Evolutionary conservation across 2,797 vertebrate genomes (phyloP).

Genomic region (Rhinichthys osculus): DNA sequence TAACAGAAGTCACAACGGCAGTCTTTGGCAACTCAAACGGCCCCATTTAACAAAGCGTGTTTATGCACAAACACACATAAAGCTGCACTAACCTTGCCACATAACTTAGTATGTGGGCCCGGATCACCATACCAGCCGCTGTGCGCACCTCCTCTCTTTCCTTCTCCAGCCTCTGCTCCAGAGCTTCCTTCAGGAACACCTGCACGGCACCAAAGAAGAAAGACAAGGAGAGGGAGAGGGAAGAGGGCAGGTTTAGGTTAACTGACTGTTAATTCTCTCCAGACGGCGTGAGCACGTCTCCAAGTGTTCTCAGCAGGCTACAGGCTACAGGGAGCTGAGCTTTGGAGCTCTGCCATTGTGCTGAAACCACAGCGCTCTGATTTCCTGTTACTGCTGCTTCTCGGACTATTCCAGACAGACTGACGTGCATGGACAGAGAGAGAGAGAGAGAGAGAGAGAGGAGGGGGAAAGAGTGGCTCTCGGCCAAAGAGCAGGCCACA

Average conservation of each 20-base stretch:
- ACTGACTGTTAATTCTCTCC: slow-evolving; percentile 1
- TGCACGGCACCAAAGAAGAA: slow-evolving; percentile 60
- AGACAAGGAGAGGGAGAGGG: slow-evolving; percentile 52
- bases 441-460: slow-evolving; percentile 54
- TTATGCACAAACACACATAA: slow-evolving; percentile 43
- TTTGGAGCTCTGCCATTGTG: slow-evolving; percentile 45
- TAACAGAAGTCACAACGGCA: slow-evolving; percentile 26
- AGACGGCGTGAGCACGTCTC: slow-evolving; percentile 12
- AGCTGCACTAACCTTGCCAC: slow-evolving; percentile 88
- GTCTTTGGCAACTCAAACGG: slow-evolving; percentile 13
- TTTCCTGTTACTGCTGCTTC: slow-evolving; percentile 45
- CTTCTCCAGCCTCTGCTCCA: slow-evolving; percentile 85
- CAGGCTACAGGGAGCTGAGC: slow-evolving; percentile 31
- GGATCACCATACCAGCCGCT: slow-evolving; percentile 87
- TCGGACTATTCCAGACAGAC: slow-evolving; percentile 48
- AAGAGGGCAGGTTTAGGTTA: neutral
- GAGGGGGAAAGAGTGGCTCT: slow-evolving; percentile 74
- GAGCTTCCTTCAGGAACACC: slow-evolving; percentile 85
- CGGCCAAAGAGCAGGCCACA: slow-evolving; percentile 77
- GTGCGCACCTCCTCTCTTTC: slow-evolving; percentile 81
- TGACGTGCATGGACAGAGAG: slow-evolving; percentile 56
- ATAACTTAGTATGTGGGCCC: slow-evolving; percentile 94
- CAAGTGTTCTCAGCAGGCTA: slow-evolving; percentile 31
- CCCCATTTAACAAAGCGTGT: slow-evolving; percentile 11
- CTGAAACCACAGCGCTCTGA: slow-evolving; percentile 46